Evolutionary conservation across 2,113 vertebrate species (phyloP), one percentile per base, ranked within the genome.

Genomic region (Misgurnus anguillicaudatus): DNA sequence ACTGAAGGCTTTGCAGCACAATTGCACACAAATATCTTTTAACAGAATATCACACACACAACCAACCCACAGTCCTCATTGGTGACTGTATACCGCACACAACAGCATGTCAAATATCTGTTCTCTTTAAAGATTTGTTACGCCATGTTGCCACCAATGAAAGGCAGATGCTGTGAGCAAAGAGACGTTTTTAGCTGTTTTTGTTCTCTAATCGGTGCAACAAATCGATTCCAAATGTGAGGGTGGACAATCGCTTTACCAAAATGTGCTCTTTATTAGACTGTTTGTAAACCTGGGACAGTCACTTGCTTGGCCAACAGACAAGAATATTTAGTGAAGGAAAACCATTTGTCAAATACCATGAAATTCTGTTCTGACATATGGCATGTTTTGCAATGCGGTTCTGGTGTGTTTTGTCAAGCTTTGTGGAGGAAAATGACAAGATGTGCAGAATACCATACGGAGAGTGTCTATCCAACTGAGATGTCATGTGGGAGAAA

Each of bases 381-480:
- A 79, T 79, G 75, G 73, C 76, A 73, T 78, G 66, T 77, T 39
- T 75, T 78, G 36, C 62, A 41, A 39, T 42, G n/a, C 55, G 74
- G 24, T 68, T 53, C 39, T n/a, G 51, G 21, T 47, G 16, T 16
- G n/a, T 74, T 63, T 72, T 74, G 62, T 73, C 55, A 64, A 58
- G 76, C 70, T 70, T 47, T 21, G 41, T 61, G 21, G 36, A 53
- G 71, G 31, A 69, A 11, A 5, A 21, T 70, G 75, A 81, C 79
- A 78, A 73, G 79, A 81, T 75, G 71, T 66, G 67, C 24, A 31
- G 19, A 66, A 65, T 57, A 48, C 79, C 83, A 81, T 84, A 84
- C 53, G 76, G 83, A 79, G 66, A 5, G 65, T 79, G 79, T 84
- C 76, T 78, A 31, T 74, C 57, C 61, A 70, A 81, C 79, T 81